Evolutionary conservation across 1,140 invertebrate species (phyloP).

Genomic region (Sycophila sp.): DNA sequence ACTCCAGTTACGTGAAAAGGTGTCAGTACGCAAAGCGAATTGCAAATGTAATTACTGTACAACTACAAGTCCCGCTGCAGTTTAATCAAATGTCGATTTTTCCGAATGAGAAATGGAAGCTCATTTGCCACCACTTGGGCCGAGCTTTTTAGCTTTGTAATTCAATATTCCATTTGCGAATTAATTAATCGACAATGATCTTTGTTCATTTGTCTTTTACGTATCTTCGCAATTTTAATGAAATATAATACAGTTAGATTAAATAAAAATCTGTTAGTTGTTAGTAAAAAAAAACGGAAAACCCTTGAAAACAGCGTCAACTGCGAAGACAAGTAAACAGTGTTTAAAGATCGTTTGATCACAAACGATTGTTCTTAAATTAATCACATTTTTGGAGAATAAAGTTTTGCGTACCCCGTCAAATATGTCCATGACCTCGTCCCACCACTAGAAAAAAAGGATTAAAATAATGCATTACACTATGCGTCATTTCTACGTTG

Average conservation of each 20-base stretch:
- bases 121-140: no score
- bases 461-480: constrained; percentile 64
- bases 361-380: constrained; percentile 29
- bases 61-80: neutral
- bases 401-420: constrained; percentile 82
- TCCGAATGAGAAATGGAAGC: neutral
- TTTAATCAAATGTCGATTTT: neutral
- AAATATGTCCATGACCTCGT: constrained; percentile 93
- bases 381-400: constrained; percentile 45
- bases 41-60: constrained; percentile 28
- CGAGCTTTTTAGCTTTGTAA: neutral
- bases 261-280: constrained; percentile 15
- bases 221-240: constrained; percentile 8
- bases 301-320: neutral
- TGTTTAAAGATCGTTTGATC: constrained; percentile 3
- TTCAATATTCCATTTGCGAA: neutral
- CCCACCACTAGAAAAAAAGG: constrained; percentile 90
- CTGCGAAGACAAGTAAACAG: constrained; percentile 32
- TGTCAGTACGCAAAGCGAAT: constrained; percentile 9
- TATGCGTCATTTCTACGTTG: constrained; percentile 48
- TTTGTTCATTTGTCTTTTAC: constrained; percentile 1
- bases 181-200: constrained; percentile 4
- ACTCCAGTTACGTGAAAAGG: constrained; percentile 13
- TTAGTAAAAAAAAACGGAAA: no score
- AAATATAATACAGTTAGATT: neutral